Evolutionary conservation across 1,140 invertebrate species (phyloP), one percentile per base, ranked within the genome.

Genomic region (Sitophilus oryzae): DNA sequence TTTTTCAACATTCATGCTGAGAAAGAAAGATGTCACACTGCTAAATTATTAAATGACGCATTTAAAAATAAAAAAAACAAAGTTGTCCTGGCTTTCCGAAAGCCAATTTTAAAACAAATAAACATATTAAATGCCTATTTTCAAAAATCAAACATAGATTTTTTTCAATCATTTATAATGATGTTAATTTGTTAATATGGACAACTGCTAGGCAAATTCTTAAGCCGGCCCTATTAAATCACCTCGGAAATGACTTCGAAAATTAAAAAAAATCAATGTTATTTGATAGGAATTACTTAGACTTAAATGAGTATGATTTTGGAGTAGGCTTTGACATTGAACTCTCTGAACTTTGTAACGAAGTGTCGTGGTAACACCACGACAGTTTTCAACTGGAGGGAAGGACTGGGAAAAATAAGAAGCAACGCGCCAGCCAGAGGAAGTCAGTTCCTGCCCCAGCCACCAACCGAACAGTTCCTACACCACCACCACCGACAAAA

Each of bases 261-360:
- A 18, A 9, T 21, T 45, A 44, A 23, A 45, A 35, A 9, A 45
- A 52, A 16, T 44, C 50, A 20, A 2, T 44, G 9, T 2, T 30
- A 10, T 45, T 30, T 52, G 16, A 52, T 25, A 15, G 22, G 5
- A 43, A 52, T 45, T 52, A 18, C 45, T 52, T 52, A 45, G 16
- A 19, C 2, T 18, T 52, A 19, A 23, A 45, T 18, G 10, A 43
- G 14, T 52, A 41, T 43, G 50, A 52, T 35, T 45, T 52, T 34
- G 50, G 40, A n/a, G n/a, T n/a, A n/a, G n/a, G n/a, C n/a, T n/a
- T n/a, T n/a, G n/a, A n/a, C n/a, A n/a, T n/a, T n/a, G n/a, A n/a
- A n/a, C n/a, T n/a, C n/a, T n/a, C n/a, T n/a, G n/a, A n/a, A n/a
- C n/a, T n/a, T n/a, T n/a, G n/a, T n/a, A n/a, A n/a, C n/a, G n/a